phyloP scores from a whole-genome alignment of 92 coral and sea anemone species.

The Chrysogorgia sp. region DNA sequence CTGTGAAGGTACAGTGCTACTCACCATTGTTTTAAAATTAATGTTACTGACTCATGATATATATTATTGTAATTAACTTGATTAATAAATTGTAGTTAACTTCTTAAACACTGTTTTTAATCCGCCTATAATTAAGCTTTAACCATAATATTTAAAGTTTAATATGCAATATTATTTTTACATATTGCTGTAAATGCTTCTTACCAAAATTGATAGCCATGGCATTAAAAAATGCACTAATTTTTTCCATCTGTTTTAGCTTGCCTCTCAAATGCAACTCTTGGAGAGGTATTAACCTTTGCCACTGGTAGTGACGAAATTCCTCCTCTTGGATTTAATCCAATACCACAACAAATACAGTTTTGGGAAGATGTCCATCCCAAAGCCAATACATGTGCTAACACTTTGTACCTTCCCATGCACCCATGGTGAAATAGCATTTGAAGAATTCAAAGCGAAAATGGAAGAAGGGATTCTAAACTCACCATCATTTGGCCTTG shows the following conservation, averaged over 20 bases:
- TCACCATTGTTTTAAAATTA: no score
- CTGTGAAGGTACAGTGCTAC: constrained; percentile 60
- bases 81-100: no score
- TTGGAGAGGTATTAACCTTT: constrained; percentile 27
- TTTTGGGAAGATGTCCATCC: constrained; percentile 47
- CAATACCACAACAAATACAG: not conserved
- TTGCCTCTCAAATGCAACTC: constrained; percentile 9
- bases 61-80: no score
- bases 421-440: not conserved
- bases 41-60: no score
- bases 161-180: no score
- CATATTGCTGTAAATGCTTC: no score
- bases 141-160: no score
- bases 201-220: no score
- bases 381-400: constrained; percentile 30
- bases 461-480: constrained; percentile 22
- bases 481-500: constrained; percentile 19
- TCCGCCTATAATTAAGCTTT: no score
- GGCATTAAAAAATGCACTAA: no score
- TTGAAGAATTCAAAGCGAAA: constrained; percentile 2
- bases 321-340: constrained; percentile 27
- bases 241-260: no score
- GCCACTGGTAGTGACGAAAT: constrained; percentile 21
- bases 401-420: constrained; percentile 10
- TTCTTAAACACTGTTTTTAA: no score